Percentiles rank a stretch among this genome's conserved stretches.
Evolutionary conservation across 2,113 vertebrate genomes (phyloP).

Genomic region (Pomatostomus ruficeps): DNA sequence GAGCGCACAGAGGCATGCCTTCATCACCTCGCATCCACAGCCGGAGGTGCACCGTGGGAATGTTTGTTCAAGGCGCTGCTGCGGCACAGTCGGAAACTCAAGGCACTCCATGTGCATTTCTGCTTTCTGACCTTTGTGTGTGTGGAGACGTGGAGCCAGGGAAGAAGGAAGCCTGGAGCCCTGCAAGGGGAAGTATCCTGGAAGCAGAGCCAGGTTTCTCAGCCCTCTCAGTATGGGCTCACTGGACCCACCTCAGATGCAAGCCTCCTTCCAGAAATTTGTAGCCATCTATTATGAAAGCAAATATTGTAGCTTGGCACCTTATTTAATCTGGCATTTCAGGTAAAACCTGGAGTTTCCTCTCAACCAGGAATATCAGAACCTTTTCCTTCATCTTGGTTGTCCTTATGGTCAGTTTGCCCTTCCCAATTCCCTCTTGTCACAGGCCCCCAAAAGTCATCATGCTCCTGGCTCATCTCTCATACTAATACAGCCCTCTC

Average conservation of each 20-base stretch:
- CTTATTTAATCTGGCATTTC: neutral
- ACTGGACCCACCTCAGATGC: neutral
- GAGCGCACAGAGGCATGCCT: neutral
- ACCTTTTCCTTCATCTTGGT: neutral
- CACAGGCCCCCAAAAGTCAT: neutral
- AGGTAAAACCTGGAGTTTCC: neutral
- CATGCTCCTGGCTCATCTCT: neutral
- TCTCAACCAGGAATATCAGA: neutral
- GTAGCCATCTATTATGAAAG: neutral
- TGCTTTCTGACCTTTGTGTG: neutral
- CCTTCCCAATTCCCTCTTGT: neutral
- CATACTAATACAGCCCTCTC: neutral
- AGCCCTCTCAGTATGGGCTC: neutral
- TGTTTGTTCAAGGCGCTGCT: neutral
- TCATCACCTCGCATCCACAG: neutral
- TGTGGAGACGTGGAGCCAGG: neutral
- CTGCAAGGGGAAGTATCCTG: neutral
- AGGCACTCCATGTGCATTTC: neutral
- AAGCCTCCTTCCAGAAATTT: neutral
- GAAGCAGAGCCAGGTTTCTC: neutral
- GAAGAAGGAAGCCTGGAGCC: neutral
- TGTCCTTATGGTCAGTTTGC: neutral
- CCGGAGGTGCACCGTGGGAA: conserved; percentile 51
- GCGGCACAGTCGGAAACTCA: neutral
- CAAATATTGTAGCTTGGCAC: neutral